These are phyloP conservation scores for Stomatorhinus walkeri DNA, from an alignment of 2,797 vertebrate species.

Conservation along the genomic window DNA sequence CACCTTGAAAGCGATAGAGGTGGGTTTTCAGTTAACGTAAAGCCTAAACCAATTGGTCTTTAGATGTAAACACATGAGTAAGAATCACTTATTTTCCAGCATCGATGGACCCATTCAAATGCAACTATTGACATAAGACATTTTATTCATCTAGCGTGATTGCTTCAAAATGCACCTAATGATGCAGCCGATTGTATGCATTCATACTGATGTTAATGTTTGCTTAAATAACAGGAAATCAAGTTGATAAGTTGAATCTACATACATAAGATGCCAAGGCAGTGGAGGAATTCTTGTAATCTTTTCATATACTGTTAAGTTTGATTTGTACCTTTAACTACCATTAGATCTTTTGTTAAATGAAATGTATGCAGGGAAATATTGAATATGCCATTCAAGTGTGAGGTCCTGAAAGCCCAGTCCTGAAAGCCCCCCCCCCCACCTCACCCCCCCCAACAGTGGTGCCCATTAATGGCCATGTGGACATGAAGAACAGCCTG, in stretches of 20 bases:
- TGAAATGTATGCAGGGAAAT: neutral
- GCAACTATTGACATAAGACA: neutral
- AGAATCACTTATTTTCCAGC: neutral
- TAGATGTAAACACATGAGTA: neutral
- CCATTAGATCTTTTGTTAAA: neutral
- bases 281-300: neutral
- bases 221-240: neutral
- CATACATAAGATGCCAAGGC: neutral
- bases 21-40: neutral
- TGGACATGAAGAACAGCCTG: constrained; percentile 80
- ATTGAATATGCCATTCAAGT: neutral
- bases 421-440: too few species aligned
- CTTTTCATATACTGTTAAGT: neutral
- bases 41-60: neutral
- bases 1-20: neutral
- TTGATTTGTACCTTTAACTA: neutral
- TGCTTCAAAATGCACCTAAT: neutral
- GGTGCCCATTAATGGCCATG: constrained; percentile 79
- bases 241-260: neutral
- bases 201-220: neutral
- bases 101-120: constrained; percentile 8
- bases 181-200: neutral
- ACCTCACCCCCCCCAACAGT: constrained; percentile 45
- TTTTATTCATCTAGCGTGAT: neutral
- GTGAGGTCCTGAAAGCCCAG: neutral